Percentiles rank a stretch among this genome's conserved stretches.
These are phyloP conservation scores for Caenorhabditis latens DNA, from an alignment of 1,140 invertebrate genomes.

Conservation along the genomic window DNA sequence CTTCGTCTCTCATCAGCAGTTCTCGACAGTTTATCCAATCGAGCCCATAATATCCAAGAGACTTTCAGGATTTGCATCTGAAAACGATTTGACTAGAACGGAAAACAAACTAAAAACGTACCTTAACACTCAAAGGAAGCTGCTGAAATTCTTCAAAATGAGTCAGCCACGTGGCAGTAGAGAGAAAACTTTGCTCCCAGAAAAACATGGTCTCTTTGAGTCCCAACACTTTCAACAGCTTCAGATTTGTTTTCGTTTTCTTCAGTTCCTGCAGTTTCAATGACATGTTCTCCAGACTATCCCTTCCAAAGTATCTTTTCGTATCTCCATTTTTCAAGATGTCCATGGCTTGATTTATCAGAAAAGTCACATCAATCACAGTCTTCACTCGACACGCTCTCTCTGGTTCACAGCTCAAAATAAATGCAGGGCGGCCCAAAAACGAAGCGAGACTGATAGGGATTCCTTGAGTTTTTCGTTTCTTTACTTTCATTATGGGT, in stretches of 20 bases:
- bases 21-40: neutral
- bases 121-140: neutral
- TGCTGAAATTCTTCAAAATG: constrained; percentile 38
- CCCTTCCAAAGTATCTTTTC: neutral
- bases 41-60: neutral
- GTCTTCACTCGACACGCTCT: constrained; percentile 13
- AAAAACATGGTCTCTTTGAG: neutral
- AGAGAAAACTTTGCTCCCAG: constrained; percentile 23
- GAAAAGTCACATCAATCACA: constrained; percentile 6
- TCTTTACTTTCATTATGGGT: neutral
- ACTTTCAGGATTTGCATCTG: constrained; percentile 32
- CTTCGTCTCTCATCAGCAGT: neutral
- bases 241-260: neutral
- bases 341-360: neutral
- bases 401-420: constrained; percentile 32
- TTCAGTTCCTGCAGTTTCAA: neutral
- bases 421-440: constrained; percentile 1
- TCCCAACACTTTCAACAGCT: neutral
- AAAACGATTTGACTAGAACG: neutral
- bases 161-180: neutral
- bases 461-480: neutral
- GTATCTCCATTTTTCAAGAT: neutral
- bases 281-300: neutral
- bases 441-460: neutral
- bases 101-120: neutral